Evolutionary conservation across 2,888 invertebrate species (phyloP).

Genomic region (Catotricha subobsoleta): DNA sequence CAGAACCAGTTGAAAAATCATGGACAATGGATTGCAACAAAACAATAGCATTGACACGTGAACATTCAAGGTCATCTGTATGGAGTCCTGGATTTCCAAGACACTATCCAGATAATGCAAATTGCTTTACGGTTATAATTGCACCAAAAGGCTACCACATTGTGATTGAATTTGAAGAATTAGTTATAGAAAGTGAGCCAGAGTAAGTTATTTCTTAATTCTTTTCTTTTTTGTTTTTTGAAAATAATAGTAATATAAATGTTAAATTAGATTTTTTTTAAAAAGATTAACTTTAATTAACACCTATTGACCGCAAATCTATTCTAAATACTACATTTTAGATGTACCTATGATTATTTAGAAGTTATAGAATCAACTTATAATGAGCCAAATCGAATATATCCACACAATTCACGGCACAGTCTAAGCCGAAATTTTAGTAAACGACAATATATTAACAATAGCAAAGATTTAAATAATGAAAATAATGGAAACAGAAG

Average conservation of each 20-base stretch:
- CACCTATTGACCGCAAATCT: background rate
- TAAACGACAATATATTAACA: background rate
- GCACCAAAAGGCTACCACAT: constrained; percentile 53
- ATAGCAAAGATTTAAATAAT: background rate
- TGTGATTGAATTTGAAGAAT: constrained; percentile 54
- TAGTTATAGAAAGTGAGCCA: constrained; percentile 59
- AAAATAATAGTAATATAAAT: no score
- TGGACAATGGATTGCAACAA: constrained; percentile 45
- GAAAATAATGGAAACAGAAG: background rate
- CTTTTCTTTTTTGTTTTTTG: no score
- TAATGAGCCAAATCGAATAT: background rate
- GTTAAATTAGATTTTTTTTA: no score
- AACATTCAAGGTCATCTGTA: constrained; percentile 46
- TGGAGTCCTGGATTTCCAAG: constrained; percentile 67
- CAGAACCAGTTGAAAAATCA: constrained; percentile 30
- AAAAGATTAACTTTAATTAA: background rate
- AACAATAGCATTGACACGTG: constrained; percentile 43
- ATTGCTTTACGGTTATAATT: constrained; percentile 51
- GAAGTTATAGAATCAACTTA: constrained; percentile 39
- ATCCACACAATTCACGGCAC: background rate
- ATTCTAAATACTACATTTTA: background rate
- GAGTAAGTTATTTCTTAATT: constrained; percentile 49
- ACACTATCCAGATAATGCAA: constrained; percentile 55
- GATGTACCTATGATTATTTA: constrained; percentile 47
- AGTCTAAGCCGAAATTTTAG: background rate